Evolutionary conservation across 2,797 vertebrate species (phyloP).

Genomic region (Oryzias dopingdopingensis): DNA sequence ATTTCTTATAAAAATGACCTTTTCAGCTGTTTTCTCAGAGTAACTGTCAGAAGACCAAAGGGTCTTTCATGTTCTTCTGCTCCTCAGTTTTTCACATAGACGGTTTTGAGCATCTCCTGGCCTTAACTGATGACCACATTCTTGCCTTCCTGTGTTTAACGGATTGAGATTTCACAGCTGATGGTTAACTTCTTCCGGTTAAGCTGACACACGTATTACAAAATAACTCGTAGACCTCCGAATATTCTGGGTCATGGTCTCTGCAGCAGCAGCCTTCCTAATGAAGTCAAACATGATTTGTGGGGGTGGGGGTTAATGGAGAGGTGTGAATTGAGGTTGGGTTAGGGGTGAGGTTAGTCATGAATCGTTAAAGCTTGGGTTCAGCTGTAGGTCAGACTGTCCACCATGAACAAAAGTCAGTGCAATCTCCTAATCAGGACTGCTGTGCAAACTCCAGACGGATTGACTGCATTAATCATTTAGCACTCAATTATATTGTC

Average conservation of each 20-base stretch:
- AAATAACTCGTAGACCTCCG: not conserved
- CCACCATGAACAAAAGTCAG: not conserved
- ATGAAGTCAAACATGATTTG: not conserved
- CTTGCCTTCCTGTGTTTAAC: not conserved
- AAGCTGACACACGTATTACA: not conserved
- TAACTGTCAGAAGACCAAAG: too few relatives aligned
- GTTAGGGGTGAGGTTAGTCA: conserved; percentile 1
- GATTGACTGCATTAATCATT: conserved; percentile 1
- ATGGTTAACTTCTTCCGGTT: not conserved
- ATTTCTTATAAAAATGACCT: too few relatives aligned
- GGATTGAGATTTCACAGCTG: not conserved
- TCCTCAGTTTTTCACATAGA: too few relatives aligned
- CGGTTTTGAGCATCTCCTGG: too few relatives aligned
- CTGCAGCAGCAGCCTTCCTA: not conserved
- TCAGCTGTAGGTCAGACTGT: not conserved
- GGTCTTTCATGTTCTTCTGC: too few relatives aligned
- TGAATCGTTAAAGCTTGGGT: not conserved
- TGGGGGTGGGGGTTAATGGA: not conserved
- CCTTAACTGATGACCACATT: too few relatives aligned
- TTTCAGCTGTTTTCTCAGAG: too few relatives aligned
- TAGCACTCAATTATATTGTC: not conserved
- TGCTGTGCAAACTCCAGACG: not conserved
- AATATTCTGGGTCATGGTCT: not conserved
- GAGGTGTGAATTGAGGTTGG: not conserved
- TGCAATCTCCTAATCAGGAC: not conserved